Conservation (phyloP, 2,113 vertebrate species). For the Tupaia chinensis region DNA sequence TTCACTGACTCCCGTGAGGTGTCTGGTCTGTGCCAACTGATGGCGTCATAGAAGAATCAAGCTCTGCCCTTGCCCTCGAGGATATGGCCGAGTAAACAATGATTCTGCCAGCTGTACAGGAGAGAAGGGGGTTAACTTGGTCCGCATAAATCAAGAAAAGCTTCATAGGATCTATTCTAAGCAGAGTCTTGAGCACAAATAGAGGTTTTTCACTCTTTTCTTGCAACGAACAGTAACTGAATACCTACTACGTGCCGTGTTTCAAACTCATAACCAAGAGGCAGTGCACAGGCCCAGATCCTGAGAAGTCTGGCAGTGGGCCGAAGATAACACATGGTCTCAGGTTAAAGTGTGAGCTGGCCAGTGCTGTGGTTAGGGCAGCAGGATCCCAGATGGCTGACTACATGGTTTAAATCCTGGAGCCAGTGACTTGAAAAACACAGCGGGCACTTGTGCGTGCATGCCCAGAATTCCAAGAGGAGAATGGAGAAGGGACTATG, state of each 20-base stretch:
- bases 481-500: too few species aligned
- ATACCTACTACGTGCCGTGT: background rate
- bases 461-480: too few species aligned
- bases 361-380: too few species aligned
- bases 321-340: background rate
- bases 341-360: too few species aligned
- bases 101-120: background rate
- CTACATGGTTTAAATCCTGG: too few species aligned
- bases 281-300: background rate
- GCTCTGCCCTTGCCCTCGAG: background rate
- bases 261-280: background rate
- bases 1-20: background rate
- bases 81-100: background rate
- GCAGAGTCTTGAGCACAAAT: background rate
- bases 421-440: too few species aligned
- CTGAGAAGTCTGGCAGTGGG: background rate
- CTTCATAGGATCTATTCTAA: background rate
- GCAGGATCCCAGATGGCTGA: too few species aligned
- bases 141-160: background rate
- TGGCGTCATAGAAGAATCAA: background rate
- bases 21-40: background rate
- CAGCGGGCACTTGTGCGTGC: too few species aligned
- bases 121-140: background rate
- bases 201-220: background rate
- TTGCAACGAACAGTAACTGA: background rate